phyloP scores from a whole-genome alignment of 2,113 vertebrate genomes.

The Struthio camelus region DNA sequence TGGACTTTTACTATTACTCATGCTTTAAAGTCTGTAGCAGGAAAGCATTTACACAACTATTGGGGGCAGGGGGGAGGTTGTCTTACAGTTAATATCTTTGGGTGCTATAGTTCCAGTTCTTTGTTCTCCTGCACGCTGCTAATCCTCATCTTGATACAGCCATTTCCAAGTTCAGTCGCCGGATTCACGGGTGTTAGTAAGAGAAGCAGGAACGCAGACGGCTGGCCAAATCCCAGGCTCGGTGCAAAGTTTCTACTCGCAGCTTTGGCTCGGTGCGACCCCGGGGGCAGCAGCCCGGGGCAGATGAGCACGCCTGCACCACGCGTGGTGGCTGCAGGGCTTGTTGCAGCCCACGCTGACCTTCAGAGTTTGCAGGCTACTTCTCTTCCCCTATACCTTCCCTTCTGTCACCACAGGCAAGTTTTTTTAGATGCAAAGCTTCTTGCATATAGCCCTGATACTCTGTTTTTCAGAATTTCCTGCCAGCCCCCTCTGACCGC shows the following conservation, averaged over 20 bases:
- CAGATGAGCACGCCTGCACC: neutral
- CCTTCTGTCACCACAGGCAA: neutral
- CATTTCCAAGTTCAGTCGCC: neutral
- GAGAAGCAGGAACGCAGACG: neutral
- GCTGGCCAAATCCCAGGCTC: neutral
- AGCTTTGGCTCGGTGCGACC: neutral
- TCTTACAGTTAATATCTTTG: neutral
- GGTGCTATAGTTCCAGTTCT: neutral
- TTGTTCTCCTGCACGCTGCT: neutral
- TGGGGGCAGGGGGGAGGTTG: neutral
- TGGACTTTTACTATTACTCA: neutral
- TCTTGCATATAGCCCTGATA: neutral
- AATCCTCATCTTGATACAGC: neutral
- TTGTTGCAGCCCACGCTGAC: neutral
- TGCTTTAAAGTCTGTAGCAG: neutral
- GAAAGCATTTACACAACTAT: neutral
- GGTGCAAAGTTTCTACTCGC: neutral
- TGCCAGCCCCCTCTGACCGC: neutral
- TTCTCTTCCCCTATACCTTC: neutral
- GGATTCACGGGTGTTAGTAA: slow-evolving; percentile 30
- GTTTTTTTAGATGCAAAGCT: neutral
- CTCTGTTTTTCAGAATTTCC: neutral
- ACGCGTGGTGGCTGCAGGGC: accelerated
- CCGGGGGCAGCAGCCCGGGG: neutral
- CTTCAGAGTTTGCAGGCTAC: slow-evolving; percentile 7